Base-by-base conservation (phyloP, 2,888 invertebrate genomes). In the Belgica antarctica region DNA sequence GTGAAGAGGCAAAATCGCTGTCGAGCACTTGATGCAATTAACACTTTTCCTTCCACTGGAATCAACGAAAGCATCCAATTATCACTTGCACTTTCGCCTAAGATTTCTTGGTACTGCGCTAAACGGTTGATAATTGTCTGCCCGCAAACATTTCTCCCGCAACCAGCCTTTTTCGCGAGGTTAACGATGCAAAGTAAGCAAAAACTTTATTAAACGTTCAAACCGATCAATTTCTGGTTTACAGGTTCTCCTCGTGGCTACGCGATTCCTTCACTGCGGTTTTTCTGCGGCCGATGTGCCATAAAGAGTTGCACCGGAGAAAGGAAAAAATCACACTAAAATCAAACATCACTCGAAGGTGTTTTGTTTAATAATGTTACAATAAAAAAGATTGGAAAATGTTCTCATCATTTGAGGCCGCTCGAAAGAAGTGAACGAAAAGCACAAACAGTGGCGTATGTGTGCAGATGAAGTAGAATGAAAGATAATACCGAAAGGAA, bases 261-360 rank as follows among this genome's bases (percentile, higher is more conserved):
- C 4, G 24, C 17, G 19, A 17, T 5, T 22, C 22, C 24, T 52
- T 52, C 22, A 41, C 22, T 62, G 22, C 22, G 25, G 12, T 63
- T 41, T 41, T 10, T 41, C 41, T 41, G 10, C 41, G 41, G 2
- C 41, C 10, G 41, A 41, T 41, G 41, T 24, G 24, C 19, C 65
- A 41, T 17, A 25, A 46, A 25, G 36, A 47, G 47, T 65, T 65
- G 65, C 65, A 65, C 65, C 36, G 65, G 17, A 41, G 59, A 25
- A 59, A 59, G 25, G 59, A 59, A 59, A 59, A 59, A 59, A 15
- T 12, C 47, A 68, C 34, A 68, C 52, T 57, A 57, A 69, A 70
- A 70, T 70, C 70, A 70, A 70, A 70, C 70, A 61, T 70, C 70
- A 41, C 70, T 59, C 68, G 61, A 70, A 70, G 70, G 70, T 70